Conservation (phyloP, 1,140 invertebrate species). For the Heterodera carotae region DNA sequence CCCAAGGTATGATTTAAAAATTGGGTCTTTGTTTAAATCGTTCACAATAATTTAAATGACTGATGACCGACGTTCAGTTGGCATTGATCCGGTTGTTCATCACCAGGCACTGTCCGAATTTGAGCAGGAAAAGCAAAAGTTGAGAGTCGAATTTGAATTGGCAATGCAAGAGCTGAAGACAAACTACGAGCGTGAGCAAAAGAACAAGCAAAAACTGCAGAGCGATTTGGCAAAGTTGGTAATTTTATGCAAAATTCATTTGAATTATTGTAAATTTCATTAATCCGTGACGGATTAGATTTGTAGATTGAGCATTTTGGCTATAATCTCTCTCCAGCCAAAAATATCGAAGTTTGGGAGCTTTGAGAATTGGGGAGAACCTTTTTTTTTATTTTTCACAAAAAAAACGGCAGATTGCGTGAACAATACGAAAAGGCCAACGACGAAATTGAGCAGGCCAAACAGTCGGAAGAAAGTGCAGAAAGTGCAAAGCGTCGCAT, state of each 20-base stretch:
- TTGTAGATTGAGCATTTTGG: too few relatives aligned
- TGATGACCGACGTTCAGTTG: not conserved
- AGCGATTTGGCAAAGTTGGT: slow-evolving; percentile 70
- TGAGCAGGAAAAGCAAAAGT: slow-evolving; percentile 67
- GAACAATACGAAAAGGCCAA: slow-evolving; percentile 71
- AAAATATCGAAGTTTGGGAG: too few relatives aligned
- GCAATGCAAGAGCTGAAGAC: slow-evolving; percentile 70
- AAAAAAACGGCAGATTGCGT: slow-evolving; percentile 65
- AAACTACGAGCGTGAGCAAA: slow-evolving; percentile 71
- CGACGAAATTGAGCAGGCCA: slow-evolving; percentile 64
- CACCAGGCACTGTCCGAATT: slow-evolving; percentile 51
- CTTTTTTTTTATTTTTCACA: too few relatives aligned
- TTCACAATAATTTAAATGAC: too few relatives aligned
- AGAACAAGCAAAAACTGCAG: slow-evolving; percentile 71
- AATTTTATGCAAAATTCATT: not conserved
- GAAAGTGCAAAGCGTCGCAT: slow-evolving; percentile 65
- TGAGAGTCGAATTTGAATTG: slow-evolving; percentile 68
- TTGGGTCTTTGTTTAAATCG: too few relatives aligned
- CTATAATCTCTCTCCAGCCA: too few relatives aligned
- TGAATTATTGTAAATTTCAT: not conserved
- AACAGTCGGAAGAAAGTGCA: slow-evolving; percentile 19
- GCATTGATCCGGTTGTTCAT: slow-evolving; percentile 7
- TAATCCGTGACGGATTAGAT: too few relatives aligned
- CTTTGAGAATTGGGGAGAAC: too few relatives aligned
- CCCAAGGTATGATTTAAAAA: too few relatives aligned